Evolutionary conservation across 2,113 vertebrate species (phyloP), one percentile per base, ranked within the genome.

Genomic region (Pogonocichla stellata): DNA sequence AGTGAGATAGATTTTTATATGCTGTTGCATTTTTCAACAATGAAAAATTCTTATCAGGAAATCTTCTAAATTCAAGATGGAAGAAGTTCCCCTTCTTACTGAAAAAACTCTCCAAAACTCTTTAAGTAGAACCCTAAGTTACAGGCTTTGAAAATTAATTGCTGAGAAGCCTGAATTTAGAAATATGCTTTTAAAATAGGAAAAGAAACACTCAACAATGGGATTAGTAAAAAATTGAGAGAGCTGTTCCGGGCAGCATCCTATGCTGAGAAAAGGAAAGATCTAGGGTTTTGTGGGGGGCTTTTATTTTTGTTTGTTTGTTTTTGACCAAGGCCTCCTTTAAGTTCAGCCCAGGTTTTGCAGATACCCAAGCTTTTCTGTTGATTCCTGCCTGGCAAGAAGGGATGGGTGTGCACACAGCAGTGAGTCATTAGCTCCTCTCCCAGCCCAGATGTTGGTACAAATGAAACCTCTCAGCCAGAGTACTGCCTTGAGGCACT

Each of bases 111-210:
- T 91, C 67, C 22, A 64, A 40, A 61, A 67, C 4, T 56, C 47
- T 77, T 80, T 42, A 79, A 84, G 53, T 12, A 93, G 66, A 73
- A 42, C 4, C 12, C 48, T 66, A 57, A 81, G 23, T 19, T 47
- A 75, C 50, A 88, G 26, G 20, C 29, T 88, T 94, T 18, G 12
- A 75, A 88, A 92, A 90, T 82, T 79, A 86, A 60, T 70, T 58
- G 18, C 82, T 66, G 34, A 88, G 57, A 50, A 82, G 10, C 20
- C 23, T 82, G 40, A 75, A 54, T 62, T 87, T 85, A 48, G 85
- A 89, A 73, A 31, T 1, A 19, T 23, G 16, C 14, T 69, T 85
- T 88, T 47, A 67, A 86, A 91, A 47, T 31, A n/a, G 47, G 19
- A 45, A 45, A 45, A 45, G 70, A 64, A 73, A 70, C 20, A 43